Conservation (phyloP, 2,888 invertebrate genomes). For the Phanerotoma sp. region DNA sequence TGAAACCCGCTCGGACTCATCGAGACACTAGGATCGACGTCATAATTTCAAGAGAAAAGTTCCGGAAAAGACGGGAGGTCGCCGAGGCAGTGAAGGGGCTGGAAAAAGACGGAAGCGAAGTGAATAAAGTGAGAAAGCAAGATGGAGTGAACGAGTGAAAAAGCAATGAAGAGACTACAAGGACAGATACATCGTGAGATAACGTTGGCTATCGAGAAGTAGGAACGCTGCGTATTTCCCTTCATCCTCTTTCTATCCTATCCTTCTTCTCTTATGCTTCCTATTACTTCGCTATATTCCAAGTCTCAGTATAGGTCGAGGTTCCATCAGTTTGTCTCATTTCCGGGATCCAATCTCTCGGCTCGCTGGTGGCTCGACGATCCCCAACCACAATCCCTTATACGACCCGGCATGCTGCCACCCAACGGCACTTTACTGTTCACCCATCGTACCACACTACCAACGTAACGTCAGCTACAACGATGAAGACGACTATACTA, state of each 20-base stretch:
- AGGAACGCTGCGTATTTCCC: slow-evolving; percentile 40
- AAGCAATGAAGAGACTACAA: slow-evolving; percentile 24
- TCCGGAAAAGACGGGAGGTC: slow-evolving; percentile 31
- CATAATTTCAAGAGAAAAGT: slow-evolving; percentile 47
- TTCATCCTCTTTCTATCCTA: slow-evolving; percentile 28
- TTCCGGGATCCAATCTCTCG: slow-evolving; percentile 55
- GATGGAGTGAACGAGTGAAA: slow-evolving; percentile 22
- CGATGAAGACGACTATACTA: no score
- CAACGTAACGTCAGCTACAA: no score
- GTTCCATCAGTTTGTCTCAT: slow-evolving; percentile 54
- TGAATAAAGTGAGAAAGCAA: slow-evolving; percentile 9
- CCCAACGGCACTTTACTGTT: slow-evolving; percentile 35
- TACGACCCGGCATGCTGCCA: slow-evolving; percentile 23
- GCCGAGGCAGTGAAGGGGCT: slow-evolving; percentile 14
- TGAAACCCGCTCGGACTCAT: slow-evolving; percentile 41
- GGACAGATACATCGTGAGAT: slow-evolving; percentile 45
- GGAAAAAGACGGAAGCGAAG: slow-evolving; percentile 13
- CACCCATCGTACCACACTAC: slow-evolving; percentile 20
- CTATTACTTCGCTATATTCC: not conserved
- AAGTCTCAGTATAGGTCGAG: slow-evolving; percentile 36
- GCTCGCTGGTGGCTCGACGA: slow-evolving; percentile 43
- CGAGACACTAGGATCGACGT: slow-evolving; percentile 46
- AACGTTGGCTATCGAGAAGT: slow-evolving; percentile 47
- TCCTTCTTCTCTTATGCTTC: not conserved
- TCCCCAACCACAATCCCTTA: slow-evolving; percentile 27